Conservation (phyloP, 2,113 vertebrate genomes). For the Camelus dromedarius region DNA sequence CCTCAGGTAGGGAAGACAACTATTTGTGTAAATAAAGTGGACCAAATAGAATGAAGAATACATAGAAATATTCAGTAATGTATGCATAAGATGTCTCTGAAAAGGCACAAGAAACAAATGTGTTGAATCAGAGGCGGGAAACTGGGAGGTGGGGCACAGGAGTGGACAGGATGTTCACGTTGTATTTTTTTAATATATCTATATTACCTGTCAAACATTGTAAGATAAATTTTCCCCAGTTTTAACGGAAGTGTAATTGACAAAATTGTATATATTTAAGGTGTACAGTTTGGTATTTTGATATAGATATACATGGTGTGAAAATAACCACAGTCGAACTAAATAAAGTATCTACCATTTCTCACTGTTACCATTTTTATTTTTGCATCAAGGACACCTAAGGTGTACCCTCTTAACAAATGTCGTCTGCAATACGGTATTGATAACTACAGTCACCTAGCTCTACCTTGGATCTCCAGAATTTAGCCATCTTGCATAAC, state of each 20-base stretch:
- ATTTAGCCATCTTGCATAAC: not conserved
- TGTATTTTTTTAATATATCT: not conserved
- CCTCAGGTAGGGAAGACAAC: too few relatives aligned
- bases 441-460: not conserved
- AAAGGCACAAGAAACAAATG: not conserved
- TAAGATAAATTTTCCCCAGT: not conserved
- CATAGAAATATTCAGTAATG: not conserved
- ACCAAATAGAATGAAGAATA: not conserved
- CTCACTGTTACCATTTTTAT: not conserved
- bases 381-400: not conserved
- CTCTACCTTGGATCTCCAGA: not conserved
- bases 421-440: not conserved
- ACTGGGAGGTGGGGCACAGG: not conserved
- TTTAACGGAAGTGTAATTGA: not conserved
- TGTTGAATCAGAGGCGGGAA: not conserved
- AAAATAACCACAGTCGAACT: not conserved
- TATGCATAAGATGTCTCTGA: not conserved
- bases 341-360: not conserved
- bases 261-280: not conserved
- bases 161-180: too few relatives aligned
- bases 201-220: not conserved
- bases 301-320: not conserved
- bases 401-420: not conserved
- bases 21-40: not conserved
- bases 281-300: not conserved